phyloP scores from a whole-genome alignment of 1,140 invertebrate genomes.

The Saccostrea cuccullata region DNA sequence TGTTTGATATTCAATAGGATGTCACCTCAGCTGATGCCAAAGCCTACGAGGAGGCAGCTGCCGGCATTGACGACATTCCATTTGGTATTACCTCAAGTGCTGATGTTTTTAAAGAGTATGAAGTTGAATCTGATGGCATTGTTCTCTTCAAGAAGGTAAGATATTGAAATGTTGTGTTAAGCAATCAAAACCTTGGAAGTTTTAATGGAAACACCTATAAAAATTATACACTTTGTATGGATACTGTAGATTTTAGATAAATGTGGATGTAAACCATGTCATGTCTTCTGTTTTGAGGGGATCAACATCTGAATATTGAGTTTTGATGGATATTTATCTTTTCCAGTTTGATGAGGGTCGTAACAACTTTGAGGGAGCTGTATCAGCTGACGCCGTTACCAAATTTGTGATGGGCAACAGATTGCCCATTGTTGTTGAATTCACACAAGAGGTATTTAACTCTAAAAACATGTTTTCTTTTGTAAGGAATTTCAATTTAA shows the following conservation, averaged over 20 bases:
- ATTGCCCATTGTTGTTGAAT: constrained; percentile 96
- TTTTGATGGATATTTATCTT: constrained; percentile 16
- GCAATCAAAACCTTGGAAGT: no score
- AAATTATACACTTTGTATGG: no score
- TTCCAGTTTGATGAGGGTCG: constrained; percentile 95
- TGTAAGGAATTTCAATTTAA: background rate
- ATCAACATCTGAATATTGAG: no score
- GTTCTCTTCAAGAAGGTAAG: constrained; percentile 93
- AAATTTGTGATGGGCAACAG: constrained; percentile 92
- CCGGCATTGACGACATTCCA: constrained; percentile 89
- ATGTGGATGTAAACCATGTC: no score
- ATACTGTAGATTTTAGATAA: no score
- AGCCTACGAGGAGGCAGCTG: constrained; percentile 89
- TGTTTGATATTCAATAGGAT: constrained; percentile 80
- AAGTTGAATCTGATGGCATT: constrained; percentile 85
- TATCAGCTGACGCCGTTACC: constrained; percentile 84
- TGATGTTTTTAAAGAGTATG: constrained; percentile 87
- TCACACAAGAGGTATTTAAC: constrained; percentile 85
- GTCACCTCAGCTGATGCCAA: constrained; percentile 88
- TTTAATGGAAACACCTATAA: no score
- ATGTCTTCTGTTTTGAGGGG: no score
- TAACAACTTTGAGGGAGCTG: constrained; percentile 87
- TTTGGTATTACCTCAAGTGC: constrained; percentile 92
- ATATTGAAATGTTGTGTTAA: no score
- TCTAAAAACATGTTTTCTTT: background rate